phyloP scores from a whole-genome alignment of 1,140 invertebrate species.

The Palaemon carinicauda region DNA sequence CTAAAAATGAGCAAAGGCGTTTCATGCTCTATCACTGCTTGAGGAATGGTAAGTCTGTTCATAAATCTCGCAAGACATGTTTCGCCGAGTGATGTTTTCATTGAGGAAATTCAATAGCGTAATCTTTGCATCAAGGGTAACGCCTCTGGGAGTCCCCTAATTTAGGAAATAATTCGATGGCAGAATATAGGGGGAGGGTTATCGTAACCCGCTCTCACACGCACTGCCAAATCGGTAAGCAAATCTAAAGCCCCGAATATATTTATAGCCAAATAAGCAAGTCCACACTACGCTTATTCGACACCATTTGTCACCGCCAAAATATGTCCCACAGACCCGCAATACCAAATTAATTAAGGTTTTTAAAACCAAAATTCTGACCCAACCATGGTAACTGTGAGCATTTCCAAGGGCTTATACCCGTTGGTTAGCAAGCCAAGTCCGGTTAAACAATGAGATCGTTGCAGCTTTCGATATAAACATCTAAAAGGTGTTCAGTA shows the following conservation, averaged over 20 bases:
- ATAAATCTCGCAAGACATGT: background rate
- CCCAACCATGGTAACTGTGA: too few relatives aligned
- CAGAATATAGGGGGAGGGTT: background rate
- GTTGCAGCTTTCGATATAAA: background rate
- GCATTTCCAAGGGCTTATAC: too few relatives aligned
- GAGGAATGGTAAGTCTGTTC: background rate
- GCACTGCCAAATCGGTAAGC: conserved; percentile 16
- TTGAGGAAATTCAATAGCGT: background rate
- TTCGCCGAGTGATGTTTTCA: background rate
- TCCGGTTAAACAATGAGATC: background rate
- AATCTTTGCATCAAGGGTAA: background rate
- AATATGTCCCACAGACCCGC: conserved; percentile 25
- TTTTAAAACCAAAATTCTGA: background rate
- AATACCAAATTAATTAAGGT: conserved; percentile 47
- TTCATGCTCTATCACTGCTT: too few relatives aligned
- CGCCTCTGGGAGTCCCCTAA: background rate
- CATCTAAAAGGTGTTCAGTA: background rate
- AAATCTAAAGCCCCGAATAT: conserved; percentile 27
- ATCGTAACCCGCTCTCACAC: background rate
- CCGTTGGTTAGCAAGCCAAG: background rate
- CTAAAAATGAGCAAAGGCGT: too few relatives aligned
- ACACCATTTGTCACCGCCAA: conserved; percentile 26
- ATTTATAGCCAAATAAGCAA: conserved; percentile 44
- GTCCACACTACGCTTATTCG: conserved; percentile 35
- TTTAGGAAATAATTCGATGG: too few relatives aligned